Evolutionary conservation across 2,113 vertebrate species (phyloP).

Genomic region (Halcyon malimbica): DNA sequence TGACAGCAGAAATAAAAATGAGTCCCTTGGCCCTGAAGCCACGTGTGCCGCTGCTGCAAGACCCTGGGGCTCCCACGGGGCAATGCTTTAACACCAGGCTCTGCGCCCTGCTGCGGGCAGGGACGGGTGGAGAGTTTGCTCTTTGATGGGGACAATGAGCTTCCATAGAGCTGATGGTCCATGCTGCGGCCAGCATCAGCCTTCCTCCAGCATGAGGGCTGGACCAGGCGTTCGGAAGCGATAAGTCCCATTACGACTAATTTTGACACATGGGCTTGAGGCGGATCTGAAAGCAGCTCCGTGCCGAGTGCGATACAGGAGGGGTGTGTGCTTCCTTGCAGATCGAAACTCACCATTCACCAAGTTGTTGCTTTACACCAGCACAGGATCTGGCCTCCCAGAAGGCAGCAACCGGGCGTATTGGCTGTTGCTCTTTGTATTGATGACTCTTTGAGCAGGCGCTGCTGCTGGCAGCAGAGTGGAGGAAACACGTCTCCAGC

Average conservation of each 20-base stretch:
- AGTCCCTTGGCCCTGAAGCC: neutral
- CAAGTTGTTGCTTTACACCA: neutral
- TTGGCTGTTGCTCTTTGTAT: neutral
- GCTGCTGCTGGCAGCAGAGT: neutral
- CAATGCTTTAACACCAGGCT: neutral
- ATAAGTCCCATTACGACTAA: neutral
- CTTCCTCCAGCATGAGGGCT: neutral
- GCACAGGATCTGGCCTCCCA: neutral
- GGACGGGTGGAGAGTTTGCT: neutral
- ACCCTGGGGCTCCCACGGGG: neutral
- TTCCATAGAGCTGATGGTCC: neutral
- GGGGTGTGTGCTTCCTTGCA: neutral
- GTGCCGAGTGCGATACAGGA: rapidly evolving
- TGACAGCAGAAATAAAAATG: neutral
- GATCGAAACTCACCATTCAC: neutral
- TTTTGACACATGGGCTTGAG: neutral
- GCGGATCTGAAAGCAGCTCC: neutral
- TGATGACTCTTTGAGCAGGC: neutral
- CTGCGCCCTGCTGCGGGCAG: neutral
- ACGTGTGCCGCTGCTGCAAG: neutral
- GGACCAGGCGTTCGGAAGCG: neutral
- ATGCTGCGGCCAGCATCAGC: rapidly evolving
- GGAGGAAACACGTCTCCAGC: rapidly evolving
- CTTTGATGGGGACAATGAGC: neutral
- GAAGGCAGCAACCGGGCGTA: rapidly evolving